A percentile compares a stretch with the other conserved stretches of the same genome.
Conservation (phyloP, 2,888 invertebrate genomes). For the Heliconius ismenius region DNA sequence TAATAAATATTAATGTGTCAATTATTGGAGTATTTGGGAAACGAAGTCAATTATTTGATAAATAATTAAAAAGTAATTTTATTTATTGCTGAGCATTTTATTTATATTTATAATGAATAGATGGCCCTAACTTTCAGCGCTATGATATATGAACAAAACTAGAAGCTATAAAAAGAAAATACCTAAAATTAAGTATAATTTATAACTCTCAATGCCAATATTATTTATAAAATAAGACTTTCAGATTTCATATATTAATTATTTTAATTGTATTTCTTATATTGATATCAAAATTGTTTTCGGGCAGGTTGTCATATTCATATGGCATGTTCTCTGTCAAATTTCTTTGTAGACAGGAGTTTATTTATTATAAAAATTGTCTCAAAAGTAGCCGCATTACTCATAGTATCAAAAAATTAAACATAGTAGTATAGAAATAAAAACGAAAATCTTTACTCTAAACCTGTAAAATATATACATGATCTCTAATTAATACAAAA, state of each 20-base stretch:
- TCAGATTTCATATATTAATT: not conserved
- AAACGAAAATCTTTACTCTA: no score
- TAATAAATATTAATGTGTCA: not conserved
- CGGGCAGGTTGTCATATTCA: not conserved
- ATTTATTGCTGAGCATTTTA: not conserved
- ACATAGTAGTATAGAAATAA: not conserved
- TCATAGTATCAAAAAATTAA: not conserved
- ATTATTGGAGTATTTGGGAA: not conserved
- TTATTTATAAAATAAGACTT: no score
- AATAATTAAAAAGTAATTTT: not conserved
- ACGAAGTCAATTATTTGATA: not conserved
- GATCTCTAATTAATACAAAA: constrained; percentile 6
- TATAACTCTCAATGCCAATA: no score
- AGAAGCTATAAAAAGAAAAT: not conserved
- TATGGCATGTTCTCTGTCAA: constrained; percentile 2
- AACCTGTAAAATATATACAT: not conserved
- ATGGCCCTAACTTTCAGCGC: not conserved
- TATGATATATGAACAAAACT: not conserved
- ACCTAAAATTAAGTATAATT: not conserved
- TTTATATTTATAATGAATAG: not conserved
- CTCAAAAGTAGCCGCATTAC: constrained; percentile 14
- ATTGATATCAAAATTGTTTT: not conserved
- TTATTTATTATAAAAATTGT: constrained; percentile 17
- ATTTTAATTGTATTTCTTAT: not conserved
- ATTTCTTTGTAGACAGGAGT: constrained; percentile 13